A percentile compares a stretch with the other conserved stretches of the same genome.
Conservation (phyloP, 1,140 invertebrate genomes). For the Anastrepha obliqua region DNA sequence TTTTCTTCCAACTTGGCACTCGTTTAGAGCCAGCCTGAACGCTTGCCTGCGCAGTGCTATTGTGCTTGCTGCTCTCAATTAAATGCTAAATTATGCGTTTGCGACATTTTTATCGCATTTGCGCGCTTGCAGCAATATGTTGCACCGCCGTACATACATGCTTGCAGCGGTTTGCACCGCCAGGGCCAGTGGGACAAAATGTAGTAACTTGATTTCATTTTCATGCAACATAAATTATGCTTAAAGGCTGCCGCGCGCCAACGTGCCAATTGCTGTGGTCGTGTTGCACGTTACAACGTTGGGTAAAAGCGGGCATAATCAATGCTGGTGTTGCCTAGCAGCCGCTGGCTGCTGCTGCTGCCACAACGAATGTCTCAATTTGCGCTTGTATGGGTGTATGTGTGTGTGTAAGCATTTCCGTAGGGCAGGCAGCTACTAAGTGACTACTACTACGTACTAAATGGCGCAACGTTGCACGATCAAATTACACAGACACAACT, state of each 20-base stretch:
- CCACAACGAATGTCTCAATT: conserved; percentile 21
- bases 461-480: conserved; percentile 11
- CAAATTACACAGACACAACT: neutral
- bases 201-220: conserved; percentile 40
- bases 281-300: neutral
- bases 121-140: neutral
- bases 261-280: neutral
- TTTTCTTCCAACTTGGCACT: neutral
- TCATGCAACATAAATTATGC: conserved; percentile 48
- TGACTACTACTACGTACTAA: neutral
- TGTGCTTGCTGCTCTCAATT: conserved; percentile 34
- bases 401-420: conserved; percentile 1
- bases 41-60: neutral
- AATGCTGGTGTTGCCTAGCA: neutral
- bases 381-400: neutral
- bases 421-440: conserved; percentile 25
- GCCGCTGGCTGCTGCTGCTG: neutral
- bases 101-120: conserved; percentile 52
- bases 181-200: neutral
- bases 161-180: neutral
- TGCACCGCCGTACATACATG: neutral
- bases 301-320: neutral
- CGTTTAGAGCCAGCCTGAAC: neutral
- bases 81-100: conserved; percentile 53
- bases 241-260: conserved; percentile 30